Conservation (phyloP, 2,113 vertebrate species). For the Notechis scutatus region DNA sequence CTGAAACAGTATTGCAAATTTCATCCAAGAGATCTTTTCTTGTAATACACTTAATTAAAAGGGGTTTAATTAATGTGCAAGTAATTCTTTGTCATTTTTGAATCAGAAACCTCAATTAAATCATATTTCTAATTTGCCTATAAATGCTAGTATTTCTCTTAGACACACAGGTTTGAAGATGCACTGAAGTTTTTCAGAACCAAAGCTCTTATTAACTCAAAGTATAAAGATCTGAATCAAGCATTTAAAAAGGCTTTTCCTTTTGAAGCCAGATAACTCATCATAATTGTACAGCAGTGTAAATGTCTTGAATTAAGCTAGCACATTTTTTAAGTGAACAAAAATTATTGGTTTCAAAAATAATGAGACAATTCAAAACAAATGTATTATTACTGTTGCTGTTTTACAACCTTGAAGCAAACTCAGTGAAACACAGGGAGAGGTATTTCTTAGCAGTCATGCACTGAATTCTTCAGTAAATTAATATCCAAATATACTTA, state of each 20-base stretch:
- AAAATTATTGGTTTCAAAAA: background rate
- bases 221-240: conserved; percentile 23
- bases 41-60: background rate
- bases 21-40: background rate
- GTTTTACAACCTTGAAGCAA: background rate
- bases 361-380: background rate
- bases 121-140: conserved; percentile 31
- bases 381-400: background rate
- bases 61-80: background rate
- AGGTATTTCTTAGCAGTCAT: background rate
- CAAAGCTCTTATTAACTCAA: background rate
- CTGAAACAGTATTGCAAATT: background rate
- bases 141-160: conserved; percentile 13
- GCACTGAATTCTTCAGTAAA: too few relatives aligned
- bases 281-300: background rate
- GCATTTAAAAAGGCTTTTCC: conserved; percentile 34
- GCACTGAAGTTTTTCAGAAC: conserved; percentile 34
- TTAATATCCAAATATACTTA: background rate
- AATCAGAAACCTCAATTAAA: conserved; percentile 31
- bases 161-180: conserved; percentile 8
- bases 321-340: background rate
- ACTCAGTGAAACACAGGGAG: background rate
- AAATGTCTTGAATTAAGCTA: background rate
- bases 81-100: background rate
- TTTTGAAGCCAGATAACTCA: background rate